phyloP scores from a whole-genome alignment of 2,888 invertebrate species.

The Clivina fossor region DNA sequence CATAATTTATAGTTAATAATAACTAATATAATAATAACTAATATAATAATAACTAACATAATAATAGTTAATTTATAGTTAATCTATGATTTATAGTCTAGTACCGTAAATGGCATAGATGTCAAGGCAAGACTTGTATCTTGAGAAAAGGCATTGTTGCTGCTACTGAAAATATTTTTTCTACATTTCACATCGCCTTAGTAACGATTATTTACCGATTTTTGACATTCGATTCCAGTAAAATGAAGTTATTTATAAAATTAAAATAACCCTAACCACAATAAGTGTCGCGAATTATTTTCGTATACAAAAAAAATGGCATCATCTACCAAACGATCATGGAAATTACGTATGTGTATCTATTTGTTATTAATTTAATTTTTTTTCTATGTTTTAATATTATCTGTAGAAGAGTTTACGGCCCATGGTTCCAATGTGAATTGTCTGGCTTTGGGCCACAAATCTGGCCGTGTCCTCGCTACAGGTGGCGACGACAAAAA shows the following conservation, averaged over 20 bases:
- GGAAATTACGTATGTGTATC: constrained; percentile 76
- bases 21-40: too few species aligned
- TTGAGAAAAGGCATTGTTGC: constrained; percentile 31
- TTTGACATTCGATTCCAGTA: constrained; percentile 31
- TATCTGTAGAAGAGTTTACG: constrained; percentile 85
- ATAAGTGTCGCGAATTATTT: constrained; percentile 28
- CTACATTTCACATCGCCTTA: constrained; percentile 14
- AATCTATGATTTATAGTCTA: constrained; percentile 31
- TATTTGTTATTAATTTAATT: constrained; percentile 16
- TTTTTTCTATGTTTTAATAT: too few species aligned
- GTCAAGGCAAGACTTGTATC: constrained; percentile 34
- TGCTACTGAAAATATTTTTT: constrained; percentile 28
- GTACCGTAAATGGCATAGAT: constrained; percentile 35
- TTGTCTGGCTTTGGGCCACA: constrained; percentile 85
- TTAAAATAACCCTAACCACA: constrained; percentile 45
- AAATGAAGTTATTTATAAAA: constrained; percentile 47
- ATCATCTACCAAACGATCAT: constrained; percentile 64
- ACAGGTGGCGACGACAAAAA: constrained; percentile 97
- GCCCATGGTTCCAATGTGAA: constrained; percentile 87
- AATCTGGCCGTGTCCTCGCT: constrained; percentile 86
- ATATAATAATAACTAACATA: too few species aligned
- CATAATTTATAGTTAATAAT: too few species aligned
- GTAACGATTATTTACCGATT: constrained; percentile 15
- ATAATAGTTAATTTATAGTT: too few species aligned
- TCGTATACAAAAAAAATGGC: constrained; percentile 47